Evolutionary conservation across 2,113 vertebrate species (phyloP).

Genomic region (Oxygymnocypris stewartii): DNA sequence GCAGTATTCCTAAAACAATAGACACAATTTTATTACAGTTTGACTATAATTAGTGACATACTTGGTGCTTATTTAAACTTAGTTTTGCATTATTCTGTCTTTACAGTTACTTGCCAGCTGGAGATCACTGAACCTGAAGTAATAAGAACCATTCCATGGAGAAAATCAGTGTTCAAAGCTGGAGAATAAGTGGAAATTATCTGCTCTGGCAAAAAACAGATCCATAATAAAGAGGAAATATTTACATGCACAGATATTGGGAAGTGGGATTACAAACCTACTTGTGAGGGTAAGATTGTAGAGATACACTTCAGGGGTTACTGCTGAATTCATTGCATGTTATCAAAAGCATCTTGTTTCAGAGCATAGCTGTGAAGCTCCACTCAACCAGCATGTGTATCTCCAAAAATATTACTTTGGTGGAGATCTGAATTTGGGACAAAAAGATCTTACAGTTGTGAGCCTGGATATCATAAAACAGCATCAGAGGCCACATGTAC

Average conservation of each 20-base stretch:
- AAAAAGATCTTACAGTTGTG: neutral
- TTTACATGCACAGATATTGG: slow-evolving; percentile 14
- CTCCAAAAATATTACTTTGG: neutral
- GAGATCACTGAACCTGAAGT: neutral
- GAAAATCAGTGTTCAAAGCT: neutral
- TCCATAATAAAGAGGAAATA: neutral
- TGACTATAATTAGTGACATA: neutral
- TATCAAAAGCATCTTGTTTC: slow-evolving; percentile 8
- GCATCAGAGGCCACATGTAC: neutral
- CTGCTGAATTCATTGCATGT: neutral
- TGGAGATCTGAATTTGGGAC: neutral
- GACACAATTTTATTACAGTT: neutral
- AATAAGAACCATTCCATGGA: neutral
- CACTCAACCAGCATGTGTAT: neutral
- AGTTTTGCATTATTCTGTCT: neutral
- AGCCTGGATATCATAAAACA: neutral
- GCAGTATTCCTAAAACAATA: neutral
- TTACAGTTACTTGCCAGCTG: slow-evolving; percentile 14
- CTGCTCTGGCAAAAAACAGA: neutral
- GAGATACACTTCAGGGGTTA: neutral
- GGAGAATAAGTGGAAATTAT: neutral
- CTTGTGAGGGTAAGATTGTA: slow-evolving; percentile 8
- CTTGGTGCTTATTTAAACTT: neutral
- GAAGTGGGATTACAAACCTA: slow-evolving; percentile 22
- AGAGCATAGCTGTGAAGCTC: slow-evolving; percentile 3